Evolutionary conservation across 2,797 vertebrate species (phyloP).

Genomic region (Danio albolineatus): DNA sequence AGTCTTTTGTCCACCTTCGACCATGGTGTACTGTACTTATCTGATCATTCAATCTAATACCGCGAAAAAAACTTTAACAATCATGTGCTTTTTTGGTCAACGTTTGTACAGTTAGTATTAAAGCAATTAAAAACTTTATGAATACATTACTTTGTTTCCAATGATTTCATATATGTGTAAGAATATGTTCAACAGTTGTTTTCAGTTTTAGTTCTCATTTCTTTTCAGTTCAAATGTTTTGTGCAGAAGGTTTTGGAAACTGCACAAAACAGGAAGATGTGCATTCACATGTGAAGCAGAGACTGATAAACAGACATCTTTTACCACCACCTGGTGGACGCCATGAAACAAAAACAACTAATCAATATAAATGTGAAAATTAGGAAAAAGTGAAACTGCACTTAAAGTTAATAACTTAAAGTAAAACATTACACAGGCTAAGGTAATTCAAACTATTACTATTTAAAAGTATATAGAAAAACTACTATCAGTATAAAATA

Average conservation of each 20-base stretch:
- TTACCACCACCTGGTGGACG: conserved; percentile 49
- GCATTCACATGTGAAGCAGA: background rate
- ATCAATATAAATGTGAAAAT: background rate
- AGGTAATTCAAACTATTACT: background rate
- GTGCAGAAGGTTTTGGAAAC: background rate
- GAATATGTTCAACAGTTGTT: background rate
- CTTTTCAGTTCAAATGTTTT: background rate
- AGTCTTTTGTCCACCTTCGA: too few species aligned
- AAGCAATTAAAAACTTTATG: too few species aligned
- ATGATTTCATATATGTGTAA: background rate
- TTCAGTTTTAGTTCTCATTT: background rate
- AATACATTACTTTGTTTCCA: too few species aligned
- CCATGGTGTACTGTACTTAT: too few species aligned
- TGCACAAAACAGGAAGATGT: background rate
- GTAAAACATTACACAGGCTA: background rate
- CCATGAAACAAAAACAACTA: background rate
- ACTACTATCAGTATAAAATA: background rate
- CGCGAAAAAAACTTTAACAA: too few species aligned
- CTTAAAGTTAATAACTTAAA: background rate
- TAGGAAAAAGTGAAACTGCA: background rate
- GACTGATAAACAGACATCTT: background rate
- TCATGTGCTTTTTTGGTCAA: too few species aligned
- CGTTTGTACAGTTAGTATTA: too few species aligned
- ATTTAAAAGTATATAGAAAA: background rate
- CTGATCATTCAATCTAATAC: too few species aligned